phyloP scores from a whole-genome alignment of 2,113 vertebrate species.

The Nothobranchius kuhntae region DNA sequence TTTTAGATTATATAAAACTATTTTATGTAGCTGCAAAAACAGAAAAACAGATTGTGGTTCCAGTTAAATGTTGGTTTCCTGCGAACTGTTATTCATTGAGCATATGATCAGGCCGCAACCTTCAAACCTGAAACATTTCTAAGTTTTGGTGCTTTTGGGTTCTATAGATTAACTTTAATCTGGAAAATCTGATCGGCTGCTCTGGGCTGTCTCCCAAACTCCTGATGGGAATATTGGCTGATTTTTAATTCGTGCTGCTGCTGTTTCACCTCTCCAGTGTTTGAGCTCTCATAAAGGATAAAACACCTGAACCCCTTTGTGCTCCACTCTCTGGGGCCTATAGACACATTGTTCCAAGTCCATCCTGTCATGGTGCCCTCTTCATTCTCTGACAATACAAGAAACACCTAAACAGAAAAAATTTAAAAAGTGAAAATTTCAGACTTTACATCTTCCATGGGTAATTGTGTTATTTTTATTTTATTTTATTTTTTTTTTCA shows the following conservation, averaged over 20 bases:
- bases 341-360: slow-evolving; percentile 40
- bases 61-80: too few species aligned
- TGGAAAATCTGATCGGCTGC: background rate
- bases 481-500: too few species aligned
- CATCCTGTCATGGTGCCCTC: slow-evolving; percentile 31
- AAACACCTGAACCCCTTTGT: slow-evolving; percentile 56
- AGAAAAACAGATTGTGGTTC: too few species aligned
- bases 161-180: too few species aligned
- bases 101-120: too few species aligned
- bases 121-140: too few species aligned
- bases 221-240: slow-evolving; percentile 60
- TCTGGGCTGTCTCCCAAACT: slow-evolving; percentile 18
- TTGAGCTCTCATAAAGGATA: slow-evolving; percentile 48
- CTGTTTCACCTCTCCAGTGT: slow-evolving; percentile 41
- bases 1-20: too few species aligned
- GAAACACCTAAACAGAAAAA: too few species aligned
- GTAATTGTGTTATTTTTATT: too few species aligned
- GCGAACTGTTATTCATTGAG: too few species aligned
- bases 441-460: background rate
- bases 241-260: slow-evolving; percentile 59
- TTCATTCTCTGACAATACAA: slow-evolving; percentile 24
- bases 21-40: too few species aligned
- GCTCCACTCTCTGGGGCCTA: slow-evolving; percentile 8
- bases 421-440: background rate
- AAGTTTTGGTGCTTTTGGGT: background rate